Conservation (phyloP, 2,113 vertebrate genomes). For the Leptobrachium ailaonicum region DNA sequence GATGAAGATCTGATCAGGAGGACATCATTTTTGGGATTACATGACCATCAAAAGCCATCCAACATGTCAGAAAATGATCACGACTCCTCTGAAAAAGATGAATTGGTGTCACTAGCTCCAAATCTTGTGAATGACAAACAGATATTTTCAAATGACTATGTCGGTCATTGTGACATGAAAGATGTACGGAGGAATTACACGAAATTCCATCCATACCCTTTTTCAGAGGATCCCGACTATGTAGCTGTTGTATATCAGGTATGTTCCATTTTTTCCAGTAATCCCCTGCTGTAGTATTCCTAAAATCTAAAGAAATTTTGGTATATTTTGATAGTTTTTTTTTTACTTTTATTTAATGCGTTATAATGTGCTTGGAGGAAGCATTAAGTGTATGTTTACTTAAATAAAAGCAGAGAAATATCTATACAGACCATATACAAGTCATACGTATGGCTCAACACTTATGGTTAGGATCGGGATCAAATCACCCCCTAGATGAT, state of each 20-base stretch:
- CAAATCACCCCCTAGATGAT: too few species aligned
- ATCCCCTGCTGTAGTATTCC: too few species aligned
- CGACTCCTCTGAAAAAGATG: background rate
- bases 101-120: slow-evolving; percentile 60
- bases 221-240: slow-evolving; percentile 75
- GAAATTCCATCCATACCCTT: slow-evolving; percentile 72
- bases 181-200: slow-evolving; percentile 73
- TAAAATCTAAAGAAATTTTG: too few species aligned
- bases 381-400: too few species aligned
- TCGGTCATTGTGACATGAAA: slow-evolving; percentile 72
- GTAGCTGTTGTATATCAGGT: slow-evolving; percentile 88
- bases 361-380: too few species aligned
- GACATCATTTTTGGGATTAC: background rate
- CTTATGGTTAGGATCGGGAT: too few species aligned
- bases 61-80: background rate
- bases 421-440: too few species aligned
- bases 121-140: slow-evolving; percentile 76
- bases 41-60: background rate
- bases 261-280: slow-evolving; percentile 49
- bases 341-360: too few species aligned
- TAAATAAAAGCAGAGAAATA: too few species aligned
- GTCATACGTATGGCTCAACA: too few species aligned
- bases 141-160: slow-evolving; percentile 76
- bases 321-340: too few species aligned
- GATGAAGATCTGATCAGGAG: background rate